phyloP scores from a whole-genome alignment of 2,888 invertebrate species.

The Hecatera dysodea region DNA sequence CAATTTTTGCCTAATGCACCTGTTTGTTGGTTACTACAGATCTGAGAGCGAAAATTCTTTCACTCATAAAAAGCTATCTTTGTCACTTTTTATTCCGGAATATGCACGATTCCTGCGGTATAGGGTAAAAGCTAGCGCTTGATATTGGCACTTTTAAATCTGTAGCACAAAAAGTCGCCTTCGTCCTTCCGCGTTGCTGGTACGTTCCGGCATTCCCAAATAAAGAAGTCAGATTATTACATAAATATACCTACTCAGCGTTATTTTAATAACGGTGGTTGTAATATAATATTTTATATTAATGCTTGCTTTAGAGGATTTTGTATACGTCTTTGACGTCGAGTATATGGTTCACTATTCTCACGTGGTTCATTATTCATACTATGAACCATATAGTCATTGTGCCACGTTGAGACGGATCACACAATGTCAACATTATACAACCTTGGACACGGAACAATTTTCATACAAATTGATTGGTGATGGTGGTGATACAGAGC shows the following conservation, averaged over 20 bases:
- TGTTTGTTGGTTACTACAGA: background rate
- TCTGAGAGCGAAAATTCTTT: background rate
- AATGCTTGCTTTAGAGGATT: background rate
- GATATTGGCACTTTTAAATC: background rate
- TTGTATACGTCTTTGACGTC: background rate
- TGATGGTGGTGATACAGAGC: constrained; percentile 35
- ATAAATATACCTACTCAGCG: background rate
- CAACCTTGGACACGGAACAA: constrained; percentile 39
- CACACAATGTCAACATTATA: constrained; percentile 32
- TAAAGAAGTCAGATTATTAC: too few species aligned
- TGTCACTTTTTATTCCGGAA: background rate
- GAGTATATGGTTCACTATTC: background rate
- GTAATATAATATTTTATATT: too few species aligned
- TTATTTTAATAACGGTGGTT: too few species aligned
- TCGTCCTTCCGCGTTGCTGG: background rate
- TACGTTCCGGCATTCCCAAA: too few species aligned
- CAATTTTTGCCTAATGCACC: background rate
- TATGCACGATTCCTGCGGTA: background rate
- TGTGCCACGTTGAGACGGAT: constrained; percentile 40
- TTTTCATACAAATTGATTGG: constrained; percentile 41
- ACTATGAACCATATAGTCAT: constrained; percentile 44
- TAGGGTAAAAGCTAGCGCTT: background rate
- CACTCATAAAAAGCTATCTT: background rate
- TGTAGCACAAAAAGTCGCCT: background rate
- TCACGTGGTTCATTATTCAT: constrained; percentile 18